Evolutionary conservation across 1,140 invertebrate genomes (phyloP).

Genomic region (Hesperophylax magnus): DNA sequence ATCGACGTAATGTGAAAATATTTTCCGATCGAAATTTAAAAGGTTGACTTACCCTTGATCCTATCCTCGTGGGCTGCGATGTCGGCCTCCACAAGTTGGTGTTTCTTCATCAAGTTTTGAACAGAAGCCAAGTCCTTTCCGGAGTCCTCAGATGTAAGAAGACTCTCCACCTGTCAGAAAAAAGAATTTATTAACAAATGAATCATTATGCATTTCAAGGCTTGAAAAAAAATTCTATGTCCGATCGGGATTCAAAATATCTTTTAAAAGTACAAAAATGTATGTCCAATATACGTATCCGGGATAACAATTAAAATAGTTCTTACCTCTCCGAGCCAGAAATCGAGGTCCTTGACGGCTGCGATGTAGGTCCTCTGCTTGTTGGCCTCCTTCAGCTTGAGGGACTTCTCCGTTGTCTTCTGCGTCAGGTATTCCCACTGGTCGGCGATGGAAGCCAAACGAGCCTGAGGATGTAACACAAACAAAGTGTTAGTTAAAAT

Average conservation of each 20-base stretch:
- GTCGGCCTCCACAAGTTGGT: constrained; percentile 98
- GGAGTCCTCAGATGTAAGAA: constrained; percentile 96
- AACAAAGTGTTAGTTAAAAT: too few relatives aligned
- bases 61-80: constrained; percentile 96
- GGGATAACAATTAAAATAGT: too few relatives aligned
- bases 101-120: constrained; percentile 99
- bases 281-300: too few relatives aligned
- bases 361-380: constrained; percentile 99
- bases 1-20: too few relatives aligned
- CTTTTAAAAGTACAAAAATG: too few relatives aligned
- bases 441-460: constrained; percentile 95
- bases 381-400: constrained; percentile 98
- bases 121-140: constrained; percentile 98
- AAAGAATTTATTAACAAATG: too few relatives aligned
- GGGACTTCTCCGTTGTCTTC: constrained; percentile 97
- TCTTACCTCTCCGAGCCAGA: constrained; percentile 95
- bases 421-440: constrained; percentile 99
- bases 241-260: too few relatives aligned
- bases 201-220: too few relatives aligned
- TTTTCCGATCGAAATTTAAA: too few relatives aligned
- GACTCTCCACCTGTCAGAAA: constrained; percentile 83
- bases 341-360: constrained; percentile 99
- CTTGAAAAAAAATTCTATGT: neutral
- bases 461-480: constrained; percentile 64
- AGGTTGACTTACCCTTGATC: constrained; percentile 79